phyloP scores from a whole-genome alignment of 2,113 vertebrate genomes.

The Hipposideros armiger region DNA sequence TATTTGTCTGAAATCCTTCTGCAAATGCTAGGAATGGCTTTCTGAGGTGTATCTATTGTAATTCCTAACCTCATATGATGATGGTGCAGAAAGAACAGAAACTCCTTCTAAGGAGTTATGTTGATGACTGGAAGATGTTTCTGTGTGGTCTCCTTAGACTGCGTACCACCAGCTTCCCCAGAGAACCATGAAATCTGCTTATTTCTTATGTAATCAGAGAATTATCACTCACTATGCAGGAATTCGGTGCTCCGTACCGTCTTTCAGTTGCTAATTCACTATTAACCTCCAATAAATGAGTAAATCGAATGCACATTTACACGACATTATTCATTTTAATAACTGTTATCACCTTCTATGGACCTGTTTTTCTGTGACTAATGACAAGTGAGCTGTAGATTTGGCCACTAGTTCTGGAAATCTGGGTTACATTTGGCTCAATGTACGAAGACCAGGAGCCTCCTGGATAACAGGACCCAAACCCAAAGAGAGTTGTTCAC shows the following conservation, averaged over 20 bases:
- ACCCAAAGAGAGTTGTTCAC: neutral
- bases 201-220: neutral
- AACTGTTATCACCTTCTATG: neutral
- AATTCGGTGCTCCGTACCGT: neutral
- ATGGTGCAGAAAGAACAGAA: neutral
- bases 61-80: neutral
- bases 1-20: neutral
- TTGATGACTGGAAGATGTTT: neutral
- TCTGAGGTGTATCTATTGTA: neutral
- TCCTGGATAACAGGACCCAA: neutral
- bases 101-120: neutral
- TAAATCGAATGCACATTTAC: neutral
- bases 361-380: neutral
- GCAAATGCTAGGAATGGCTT: neutral
- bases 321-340: slow-evolving; percentile 16
- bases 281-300: neutral
- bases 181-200: neutral
- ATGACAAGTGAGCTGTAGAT: neutral
- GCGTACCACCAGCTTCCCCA: neutral
- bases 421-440: slow-evolving; percentile 21
- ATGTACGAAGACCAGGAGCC: neutral
- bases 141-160: neutral
- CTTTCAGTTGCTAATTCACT: slow-evolving; percentile 8
- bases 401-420: slow-evolving; percentile 23
- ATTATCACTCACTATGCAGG: neutral